Percentiles rank a stretch among this genome's conserved stretches.
Evolutionary conservation across 2,797 vertebrate species (phyloP).

Genomic region (Notolabrus celidotus): DNA sequence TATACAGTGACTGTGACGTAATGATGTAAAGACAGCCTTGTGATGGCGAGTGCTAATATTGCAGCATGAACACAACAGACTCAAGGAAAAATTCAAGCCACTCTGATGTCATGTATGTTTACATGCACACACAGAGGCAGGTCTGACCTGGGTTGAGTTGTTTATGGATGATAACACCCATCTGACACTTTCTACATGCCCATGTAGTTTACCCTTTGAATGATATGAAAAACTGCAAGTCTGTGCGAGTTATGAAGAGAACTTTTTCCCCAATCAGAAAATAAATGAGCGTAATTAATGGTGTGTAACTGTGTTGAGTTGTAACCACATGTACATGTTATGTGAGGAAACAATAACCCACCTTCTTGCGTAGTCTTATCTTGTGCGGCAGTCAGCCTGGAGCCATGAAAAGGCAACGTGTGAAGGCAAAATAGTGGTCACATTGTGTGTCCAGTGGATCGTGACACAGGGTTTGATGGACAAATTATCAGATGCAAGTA

Average conservation of each 20-base stretch:
- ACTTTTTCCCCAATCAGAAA: not conserved
- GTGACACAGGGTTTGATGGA: not conserved
- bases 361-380: not conserved
- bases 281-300: not conserved
- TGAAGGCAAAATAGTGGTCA: constrained; percentile 72
- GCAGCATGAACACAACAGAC: too few relatives aligned
- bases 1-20: too few relatives aligned
- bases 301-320: not conserved
- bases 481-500: constrained; percentile 19
- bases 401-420: constrained; percentile 29
- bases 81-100: too few relatives aligned
- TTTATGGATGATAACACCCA: constrained; percentile 22
- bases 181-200: constrained; percentile 6
- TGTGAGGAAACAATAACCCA: not conserved
- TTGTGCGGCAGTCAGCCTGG: constrained; percentile 46
- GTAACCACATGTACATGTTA: not conserved
- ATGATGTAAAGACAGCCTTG: too few relatives aligned
- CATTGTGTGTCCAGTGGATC: constrained; percentile 12
- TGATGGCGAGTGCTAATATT: too few relatives aligned
- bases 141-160: constrained; percentile 24
- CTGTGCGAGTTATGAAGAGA: not conserved
- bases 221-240: fast-evolving
- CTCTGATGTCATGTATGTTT: constrained; percentile 42
- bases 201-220: not conserved
- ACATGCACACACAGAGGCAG: constrained; percentile 43